These are phyloP conservation scores for Rhopalosiphum nymphaeae DNA, from an alignment of 2,888 invertebrate genomes.

Conservation along the genomic window DNA sequence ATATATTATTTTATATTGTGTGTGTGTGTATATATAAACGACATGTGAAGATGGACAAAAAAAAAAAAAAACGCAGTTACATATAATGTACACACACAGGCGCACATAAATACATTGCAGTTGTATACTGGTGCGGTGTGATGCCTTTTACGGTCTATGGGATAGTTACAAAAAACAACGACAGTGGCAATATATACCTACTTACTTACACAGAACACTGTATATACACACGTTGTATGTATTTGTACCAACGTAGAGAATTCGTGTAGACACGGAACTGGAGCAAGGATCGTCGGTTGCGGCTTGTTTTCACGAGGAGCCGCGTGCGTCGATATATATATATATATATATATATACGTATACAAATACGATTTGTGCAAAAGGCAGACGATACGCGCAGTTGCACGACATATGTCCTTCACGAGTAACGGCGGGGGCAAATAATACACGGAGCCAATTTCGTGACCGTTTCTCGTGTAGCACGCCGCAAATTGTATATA, in stretches of 20 bases:
- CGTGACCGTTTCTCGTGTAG: conserved; percentile 64
- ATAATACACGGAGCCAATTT: conserved; percentile 60
- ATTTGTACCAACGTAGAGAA: neutral
- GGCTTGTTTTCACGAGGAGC: conserved; percentile 57
- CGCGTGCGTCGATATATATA: neutral
- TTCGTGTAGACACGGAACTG: conserved; percentile 62
- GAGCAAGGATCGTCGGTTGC: conserved; percentile 56
- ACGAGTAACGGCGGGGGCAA: conserved; percentile 63
- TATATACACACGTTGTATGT: neutral
- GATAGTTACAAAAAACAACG: conserved; percentile 19
- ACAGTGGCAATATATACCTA: neutral
- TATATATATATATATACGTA: neutral
- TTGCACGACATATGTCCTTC: conserved; percentile 60
- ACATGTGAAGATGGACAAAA: conserved; percentile 29
- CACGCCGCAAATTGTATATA: neutral
- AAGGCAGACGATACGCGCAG: conserved; percentile 59
- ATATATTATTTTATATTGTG: neutral
- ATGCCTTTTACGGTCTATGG: conserved; percentile 60
- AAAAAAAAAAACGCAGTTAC: conserved; percentile 34
- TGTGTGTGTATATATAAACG: neutral
- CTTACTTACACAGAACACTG: neutral
- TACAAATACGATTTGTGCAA: conserved; percentile 40
- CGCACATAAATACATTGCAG: neutral
- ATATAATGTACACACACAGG: neutral
- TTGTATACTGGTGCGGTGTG: conserved; percentile 24